Base-by-base conservation (phyloP, 2,888 invertebrate genomes). In the Limnephilus rhombicus region DNA sequence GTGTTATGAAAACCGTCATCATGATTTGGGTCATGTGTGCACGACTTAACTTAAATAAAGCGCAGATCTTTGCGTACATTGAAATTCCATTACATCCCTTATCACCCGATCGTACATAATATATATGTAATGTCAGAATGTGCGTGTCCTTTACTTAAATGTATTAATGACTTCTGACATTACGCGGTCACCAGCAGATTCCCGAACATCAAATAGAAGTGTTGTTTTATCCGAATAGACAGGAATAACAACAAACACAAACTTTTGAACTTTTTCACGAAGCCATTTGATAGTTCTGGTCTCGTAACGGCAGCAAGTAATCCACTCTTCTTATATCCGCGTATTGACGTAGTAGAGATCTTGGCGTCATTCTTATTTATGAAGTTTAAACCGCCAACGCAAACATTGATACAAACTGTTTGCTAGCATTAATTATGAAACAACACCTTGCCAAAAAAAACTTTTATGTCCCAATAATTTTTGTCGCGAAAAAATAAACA, bases 371-470 rank as follows among this genome's bases (percentile, higher is more conserved):
- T 80, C 81, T 89, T 81, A 80, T 80, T 18, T 89, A 80, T 80
- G 68, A 41, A 89, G 41, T 80, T 80, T 29, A 80, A 41, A 18
- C 2, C 80, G 81, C 89, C 80, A 34, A 87, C 34, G 80, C 89
- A 80, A 80, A 80, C 80, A 80, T 80, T 41, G 49, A 37, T 41
- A 89, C 37, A 24, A 80, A 80, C 81, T 89, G 80, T 89, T 89
- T 41, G 89, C 81, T 80, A 34, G 41, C 31, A 13, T 81, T 89
- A 89, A 80, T 80, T 81, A 81, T 41, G 81, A 80, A 29, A 24
- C 80, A 41, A 18, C n/a, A 81, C 89, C 34, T 89, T 89, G 89
- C 89, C 89, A 89, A 86, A 86, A 86, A 34, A 45, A 29, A 45
- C 45, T 86, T 45, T 41, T 29, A 45, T 45, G 45, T 29, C 11